Conservation (phyloP, 2,113 vertebrate species). For the Pica pica region DNA sequence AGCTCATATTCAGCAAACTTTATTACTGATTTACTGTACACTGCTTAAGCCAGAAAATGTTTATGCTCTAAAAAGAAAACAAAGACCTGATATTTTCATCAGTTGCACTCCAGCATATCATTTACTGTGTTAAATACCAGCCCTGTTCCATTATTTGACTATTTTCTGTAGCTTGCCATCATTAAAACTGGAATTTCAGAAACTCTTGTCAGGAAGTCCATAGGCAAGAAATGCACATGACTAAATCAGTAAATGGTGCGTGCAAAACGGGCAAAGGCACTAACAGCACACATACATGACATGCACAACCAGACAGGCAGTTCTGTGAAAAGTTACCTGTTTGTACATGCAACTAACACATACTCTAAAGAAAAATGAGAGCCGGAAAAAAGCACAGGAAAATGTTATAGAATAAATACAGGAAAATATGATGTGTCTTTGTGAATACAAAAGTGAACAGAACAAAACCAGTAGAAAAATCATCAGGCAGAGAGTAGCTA, state of each 20-base stretch:
- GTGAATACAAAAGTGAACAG: neutral
- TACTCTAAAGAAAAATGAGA: neutral
- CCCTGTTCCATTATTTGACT: neutral
- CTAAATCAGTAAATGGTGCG: neutral
- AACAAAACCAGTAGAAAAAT: slow-evolving; percentile 2
- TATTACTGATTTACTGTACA: slow-evolving; percentile 33
- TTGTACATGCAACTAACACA: neutral
- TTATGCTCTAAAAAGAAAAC: slow-evolving; percentile 17
- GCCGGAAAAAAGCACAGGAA: neutral
- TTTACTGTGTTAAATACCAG: neutral
- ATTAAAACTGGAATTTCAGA: neutral
- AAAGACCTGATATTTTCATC: slow-evolving; percentile 20
- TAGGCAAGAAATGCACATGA: neutral
- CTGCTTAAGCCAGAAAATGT: slow-evolving; percentile 12
- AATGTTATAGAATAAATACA: neutral
- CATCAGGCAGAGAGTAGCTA: neutral
- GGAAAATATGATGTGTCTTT: neutral
- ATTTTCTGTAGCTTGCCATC: neutral
- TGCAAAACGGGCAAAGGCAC: neutral
- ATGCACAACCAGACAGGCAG: neutral
- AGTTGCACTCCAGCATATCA: neutral
- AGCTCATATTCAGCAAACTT: slow-evolving; percentile 36
- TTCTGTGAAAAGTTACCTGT: neutral
- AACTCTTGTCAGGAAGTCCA: neutral
- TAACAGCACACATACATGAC: neutral